These are phyloP conservation scores for Calameuta idolon DNA, from an alignment of 2,888 invertebrate genomes.

Conservation along the genomic window DNA sequence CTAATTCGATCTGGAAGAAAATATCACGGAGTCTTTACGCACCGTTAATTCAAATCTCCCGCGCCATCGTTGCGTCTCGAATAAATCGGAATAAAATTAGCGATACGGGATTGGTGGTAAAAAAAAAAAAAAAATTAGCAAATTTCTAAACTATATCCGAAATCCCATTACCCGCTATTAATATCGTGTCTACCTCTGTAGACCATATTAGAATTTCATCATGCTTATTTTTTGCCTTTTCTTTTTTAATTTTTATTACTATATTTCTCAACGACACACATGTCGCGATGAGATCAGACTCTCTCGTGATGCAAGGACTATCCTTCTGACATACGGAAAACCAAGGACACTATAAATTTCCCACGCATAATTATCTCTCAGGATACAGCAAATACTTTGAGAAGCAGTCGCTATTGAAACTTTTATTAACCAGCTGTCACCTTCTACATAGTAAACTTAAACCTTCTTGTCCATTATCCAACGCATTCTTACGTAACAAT, in stretches of 20 bases:
- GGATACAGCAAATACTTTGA: background rate
- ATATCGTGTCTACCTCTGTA: background rate
- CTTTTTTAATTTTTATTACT: background rate
- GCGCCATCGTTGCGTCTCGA: background rate
- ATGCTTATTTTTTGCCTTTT: background rate
- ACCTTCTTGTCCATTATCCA: background rate
- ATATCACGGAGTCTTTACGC: background rate
- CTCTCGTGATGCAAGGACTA: background rate
- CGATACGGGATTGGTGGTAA: background rate
- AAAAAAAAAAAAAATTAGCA: background rate
- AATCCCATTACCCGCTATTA: background rate
- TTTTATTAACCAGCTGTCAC: background rate
- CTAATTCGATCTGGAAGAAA: slow-evolving; percentile 1
- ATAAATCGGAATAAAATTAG: background rate
- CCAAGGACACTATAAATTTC: background rate
- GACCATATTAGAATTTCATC: background rate
- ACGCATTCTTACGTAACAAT: background rate
- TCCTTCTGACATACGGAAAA: background rate
- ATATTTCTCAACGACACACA: background rate
- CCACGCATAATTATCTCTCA: background rate
- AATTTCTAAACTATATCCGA: background rate
- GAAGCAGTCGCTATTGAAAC: background rate
- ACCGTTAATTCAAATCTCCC: background rate
- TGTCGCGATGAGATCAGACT: background rate
- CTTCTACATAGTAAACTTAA: background rate